Base-by-base conservation (phyloP, 2,888 invertebrate genomes). In the Ophraella communa region DNA sequence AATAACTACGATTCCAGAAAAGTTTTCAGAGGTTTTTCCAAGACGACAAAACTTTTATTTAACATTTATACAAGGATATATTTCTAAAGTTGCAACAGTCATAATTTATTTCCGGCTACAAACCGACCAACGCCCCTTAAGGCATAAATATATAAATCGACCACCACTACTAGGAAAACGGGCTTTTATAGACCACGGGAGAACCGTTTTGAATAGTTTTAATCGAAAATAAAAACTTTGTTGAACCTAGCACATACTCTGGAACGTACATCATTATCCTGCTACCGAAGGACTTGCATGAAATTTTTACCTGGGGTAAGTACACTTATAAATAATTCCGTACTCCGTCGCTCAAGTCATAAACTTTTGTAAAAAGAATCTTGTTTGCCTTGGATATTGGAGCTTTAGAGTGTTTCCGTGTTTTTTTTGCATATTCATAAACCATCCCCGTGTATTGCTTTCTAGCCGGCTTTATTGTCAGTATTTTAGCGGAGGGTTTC, bases 371-470 rank as follows among this genome's bases (percentile, higher is more conserved):
- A 51, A 51, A 51, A 51, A 45, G 49, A 51, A 51, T 51, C 27
- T 47, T 60, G 60, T 60, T 51, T 52, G 52, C 42, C 42, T 42
- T 33, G 44, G 45, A 61, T 52, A 61, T 17, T 54, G 54, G 35
- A 61, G 62, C 56, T 56, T 55, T 51, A 17, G 55, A 62, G 62
- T 21, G 58, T 51, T 59, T 27, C 35, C 24, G 24, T 51, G 47
- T 56, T 54, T 42, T 49, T 49, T 51, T 49, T 62, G 61, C 45
- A 62, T 62, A 62, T 62, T 62, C 61, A 62, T 54, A 62, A 53
- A 53, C 44, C 54, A 45, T 45, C 11, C 23, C 3, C 21, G 5
- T 4, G 1, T 39, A 5, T 14, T 39, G 39, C 39, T 39, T 39
- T 14, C 39, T n/a, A 39, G 39, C 5, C n/a, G 35, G 14, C 7